A percentile compares a stretch with the other conserved stretches of the same genome.
Evolutionary conservation across 2,888 invertebrate genomes (phyloP).

Genomic region (Leptopterna dolabrata): DNA sequence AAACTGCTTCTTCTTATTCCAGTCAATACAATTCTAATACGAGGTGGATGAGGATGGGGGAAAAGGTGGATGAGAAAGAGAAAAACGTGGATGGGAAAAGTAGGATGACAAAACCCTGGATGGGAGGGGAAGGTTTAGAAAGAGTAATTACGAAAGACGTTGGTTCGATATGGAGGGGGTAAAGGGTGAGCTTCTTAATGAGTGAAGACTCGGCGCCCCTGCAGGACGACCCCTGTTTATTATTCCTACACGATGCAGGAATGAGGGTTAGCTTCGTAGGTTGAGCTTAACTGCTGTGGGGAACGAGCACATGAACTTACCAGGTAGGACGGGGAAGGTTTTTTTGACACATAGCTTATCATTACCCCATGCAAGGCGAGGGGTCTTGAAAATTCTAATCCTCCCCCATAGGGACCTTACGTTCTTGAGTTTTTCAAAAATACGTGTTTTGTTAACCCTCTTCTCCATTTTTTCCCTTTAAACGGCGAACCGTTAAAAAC

Average conservation of each 20-base stretch:
- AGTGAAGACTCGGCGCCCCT: slow-evolving; percentile 45
- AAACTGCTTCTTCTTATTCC: slow-evolving; percentile 56
- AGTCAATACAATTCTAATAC: slow-evolving; percentile 57
- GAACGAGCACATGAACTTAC: background rate
- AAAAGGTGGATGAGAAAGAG: slow-evolving; percentile 1
- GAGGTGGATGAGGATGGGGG: background rate
- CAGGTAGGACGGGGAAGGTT: slow-evolving; percentile 6
- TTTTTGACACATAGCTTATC: slow-evolving; percentile 53
- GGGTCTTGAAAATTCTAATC: background rate
- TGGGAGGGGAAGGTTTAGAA: slow-evolving; percentile 12
- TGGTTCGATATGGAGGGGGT: slow-evolving; percentile 30
- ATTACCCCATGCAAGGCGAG: slow-evolving; percentile 18
- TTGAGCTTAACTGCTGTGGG: background rate
- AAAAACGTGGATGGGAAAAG: slow-evolving; percentile 10
- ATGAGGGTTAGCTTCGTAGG: slow-evolving; percentile 4
- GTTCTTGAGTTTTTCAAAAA: slow-evolving; percentile 9
- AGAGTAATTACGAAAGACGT: slow-evolving; percentile 55
- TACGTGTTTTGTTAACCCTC: background rate
- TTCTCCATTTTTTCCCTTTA: background rate
- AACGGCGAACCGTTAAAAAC: background rate
- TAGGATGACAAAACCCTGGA: background rate
- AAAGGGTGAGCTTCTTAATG: slow-evolving; percentile 54
- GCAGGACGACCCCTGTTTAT: slow-evolving; percentile 38
- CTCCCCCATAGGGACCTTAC: background rate
- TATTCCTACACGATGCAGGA: slow-evolving; percentile 40